Base-by-base conservation (phyloP, 1,140 invertebrate species). In the Pseudomyrmex dendroicus region DNA sequence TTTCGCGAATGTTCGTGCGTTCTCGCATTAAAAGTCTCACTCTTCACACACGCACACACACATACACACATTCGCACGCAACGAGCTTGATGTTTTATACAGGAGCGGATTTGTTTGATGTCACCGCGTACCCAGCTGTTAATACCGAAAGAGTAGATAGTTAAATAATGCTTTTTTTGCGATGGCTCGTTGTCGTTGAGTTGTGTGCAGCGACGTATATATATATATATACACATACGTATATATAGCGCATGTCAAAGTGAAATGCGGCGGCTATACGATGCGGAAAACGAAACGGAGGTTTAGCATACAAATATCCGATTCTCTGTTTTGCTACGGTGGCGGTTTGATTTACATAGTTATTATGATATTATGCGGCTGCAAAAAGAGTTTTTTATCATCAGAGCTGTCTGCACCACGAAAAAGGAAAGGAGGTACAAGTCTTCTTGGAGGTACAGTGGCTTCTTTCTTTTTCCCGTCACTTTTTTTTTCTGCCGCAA, bases 351-450 rank as follows among this genome's bases (percentile, higher is more conserved):
- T 93, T 93, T 93, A 91, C 92, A 93, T 93, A 93, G 91, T 92
- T 93, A 93, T 93, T 91, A 91, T 92, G 91, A 90, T 92, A 93
- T 93, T 93, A 93, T 93, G 86, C 92, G 86, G 82, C 85, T 84
- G 85, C 86, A 85, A 90, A 90, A 91, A 90, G 88, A 92, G 5
- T 35, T 92, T 91, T 91, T 91, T 92, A 90, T 92, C 85, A 84
- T 86, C 87, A 85, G 72, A 48, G 48, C 86, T 88, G 86, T 82
- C 76, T 82, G 35, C 68, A 59, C 72, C 84, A 86, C 22, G 83
- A 67, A 77, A 35, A 25, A 25, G 73, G 20, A 85, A 76, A 84
- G 57, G 54, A 73, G 56, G 56, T 80, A 88, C 74, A 82, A 70
- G 15, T 54, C 48, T n/a, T n/a, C n/a, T n/a, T n/a, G 57, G 54